A percentile compares a stretch with the other conserved stretches of the same genome.
phyloP scores from a whole-genome alignment of 1,140 invertebrate species.

The Frieseomelitta varia region DNA sequence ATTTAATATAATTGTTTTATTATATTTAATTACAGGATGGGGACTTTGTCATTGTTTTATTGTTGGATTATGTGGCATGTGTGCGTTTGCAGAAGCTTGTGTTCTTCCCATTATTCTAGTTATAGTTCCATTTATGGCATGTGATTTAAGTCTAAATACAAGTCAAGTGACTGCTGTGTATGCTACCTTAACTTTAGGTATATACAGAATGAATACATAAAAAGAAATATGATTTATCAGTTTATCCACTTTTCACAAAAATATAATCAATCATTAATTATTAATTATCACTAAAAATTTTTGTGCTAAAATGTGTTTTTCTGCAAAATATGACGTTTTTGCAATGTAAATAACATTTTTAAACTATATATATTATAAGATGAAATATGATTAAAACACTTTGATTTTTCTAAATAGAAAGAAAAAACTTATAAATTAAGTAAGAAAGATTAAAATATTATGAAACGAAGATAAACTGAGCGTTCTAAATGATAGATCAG shows the following conservation, averaged over 20 bases:
- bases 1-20: too few relatives aligned
- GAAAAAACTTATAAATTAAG: not conserved
- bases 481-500: too few relatives aligned
- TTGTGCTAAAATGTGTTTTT: too few relatives aligned
- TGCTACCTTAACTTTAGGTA: slow-evolving; percentile 65
- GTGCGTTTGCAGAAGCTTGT: slow-evolving; percentile 65
- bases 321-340: too few relatives aligned
- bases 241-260: not conserved
- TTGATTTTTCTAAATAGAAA: not conserved
- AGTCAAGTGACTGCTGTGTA: slow-evolving; percentile 51
- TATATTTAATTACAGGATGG: slow-evolving; percentile 64
- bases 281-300: not conserved
- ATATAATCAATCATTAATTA: not conserved
- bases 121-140: slow-evolving; percentile 60
- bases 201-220: not conserved
- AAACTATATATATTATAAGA: not conserved
- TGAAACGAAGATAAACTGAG: not conserved
- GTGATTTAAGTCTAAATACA: slow-evolving; percentile 62
- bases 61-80: slow-evolving; percentile 62
- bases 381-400: not conserved
- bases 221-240: not conserved
- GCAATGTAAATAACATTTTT: too few relatives aligned
- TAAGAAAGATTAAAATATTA: not conserved
- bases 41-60: slow-evolving; percentile 67
- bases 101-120: slow-evolving; percentile 60